Evolutionary conservation across 2,888 invertebrate genomes (phyloP), one percentile per base, ranked within the genome.

Genomic region (Acleris emargana): DNA sequence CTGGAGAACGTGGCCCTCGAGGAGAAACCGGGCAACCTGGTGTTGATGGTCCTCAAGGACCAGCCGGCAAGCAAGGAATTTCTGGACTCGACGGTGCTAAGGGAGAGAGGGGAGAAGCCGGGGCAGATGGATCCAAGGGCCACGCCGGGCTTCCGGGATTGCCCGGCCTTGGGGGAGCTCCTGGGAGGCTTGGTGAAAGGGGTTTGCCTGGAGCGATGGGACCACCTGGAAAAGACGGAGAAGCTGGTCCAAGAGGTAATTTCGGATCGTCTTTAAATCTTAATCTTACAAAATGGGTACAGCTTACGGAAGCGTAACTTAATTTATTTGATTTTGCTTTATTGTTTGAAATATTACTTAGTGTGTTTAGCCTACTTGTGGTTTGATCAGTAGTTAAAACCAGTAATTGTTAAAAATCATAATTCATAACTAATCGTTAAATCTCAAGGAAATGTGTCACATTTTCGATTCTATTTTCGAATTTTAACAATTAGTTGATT

Each of bases 121-220:
- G 97, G 2, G 90, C 94, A 1, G 95, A 95, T 77, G 97, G 97
- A 22, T 87, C 94, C 3, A 97, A 97, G 81, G 97, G 97, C 7
- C 97, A 97, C 78, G 93, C 96, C 49, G 97, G 97, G n/a, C 87
- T 97, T 49, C 95, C 95, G 69, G 97, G 97, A 6, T 83, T 97
- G 43, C 97, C 97, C 76, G 97, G 98, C 20, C 88, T 96, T 75
- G 93, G 95, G 0, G 98, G 98, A 11, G 83, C 93, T 0, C 93
- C 93, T 6, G 96, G 96, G 9, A 79, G 93, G 7, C 82, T 89
- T 59, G 96, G 96, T 18, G 97, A 97, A 62, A 94, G 94, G 74
- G 97, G 97, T 3, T 86, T 88, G 49, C 91, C 93, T 11, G 95
- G 95, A 38, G 75, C 86, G 0, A 90, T 93, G 75, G 97, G 97